Evolutionary conservation across 2,113 vertebrate species (phyloP), one percentile per base, ranked within the genome.

Genomic region (Clinocottus analis): DNA sequence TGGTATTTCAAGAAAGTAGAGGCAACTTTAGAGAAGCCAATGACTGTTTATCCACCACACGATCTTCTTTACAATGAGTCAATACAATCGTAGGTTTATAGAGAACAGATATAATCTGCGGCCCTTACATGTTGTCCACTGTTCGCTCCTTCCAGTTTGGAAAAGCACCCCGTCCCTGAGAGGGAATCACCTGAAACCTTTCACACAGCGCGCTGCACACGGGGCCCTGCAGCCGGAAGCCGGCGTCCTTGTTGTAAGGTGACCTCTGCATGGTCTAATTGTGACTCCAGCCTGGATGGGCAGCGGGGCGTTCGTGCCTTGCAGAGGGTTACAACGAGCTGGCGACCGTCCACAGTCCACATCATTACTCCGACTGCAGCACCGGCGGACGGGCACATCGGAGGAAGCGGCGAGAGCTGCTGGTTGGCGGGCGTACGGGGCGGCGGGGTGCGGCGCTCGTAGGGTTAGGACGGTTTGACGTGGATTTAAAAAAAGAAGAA

Each of bases 271-370:
- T 73, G 84, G 27, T 27, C 77, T 85, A 72, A 75, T 82, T 85
- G 85, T 90, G 88, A 90, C 88, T 89, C 79, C 88, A 91, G 87
- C 86, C 92, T 89, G 87, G 83, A 89, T 91, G 89, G 80, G 87
- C 92, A 92, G 74, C 90, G 90, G 91, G 88, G 88, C 92, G 86
- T 91, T 90, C 53, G 73, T 89, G 90, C 80, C 85, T 89, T 56
- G 83, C 87, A 90, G 90, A 90, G 77, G 75, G 85, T 82, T 83
- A 84, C 75, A 82, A 67, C 84, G 41, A 14, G 63, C 86, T 90
- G 87, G 85, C 80, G 67, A 61, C 88, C 67, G 76, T 87, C 83
- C 86, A 89, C 73, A 74, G 80, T 88, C 86, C 79, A 91, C 92
- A 92, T 91, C 90, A 87, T 94, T 91, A 92, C 87, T 92, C 90